Base-by-base conservation (phyloP, 2,888 invertebrate genomes). In the Bibio marci region DNA sequence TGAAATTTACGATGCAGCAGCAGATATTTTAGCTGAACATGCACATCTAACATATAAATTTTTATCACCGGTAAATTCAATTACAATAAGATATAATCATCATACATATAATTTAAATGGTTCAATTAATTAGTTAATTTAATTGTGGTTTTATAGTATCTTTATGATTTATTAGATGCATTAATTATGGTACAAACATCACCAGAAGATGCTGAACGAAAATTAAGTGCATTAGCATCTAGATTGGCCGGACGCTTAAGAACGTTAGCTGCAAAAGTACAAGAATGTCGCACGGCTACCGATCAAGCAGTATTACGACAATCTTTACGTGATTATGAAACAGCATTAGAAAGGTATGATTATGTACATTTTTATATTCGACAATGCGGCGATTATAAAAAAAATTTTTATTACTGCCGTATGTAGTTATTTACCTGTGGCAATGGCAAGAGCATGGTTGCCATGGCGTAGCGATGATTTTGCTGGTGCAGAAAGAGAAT, bases 371-470 rank as follows among this genome's bases (percentile, higher is more conserved):
- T 8, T 13, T n/a, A 38, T 19, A 14, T 30, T 19, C 6, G 4
- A 26, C 13, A n/a, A n/a, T n/a, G n/a, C n/a, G n/a, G n/a, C 6
- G 10, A 37, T 28, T 28, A 17, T 12, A 13, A 14, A 13, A 4
- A 18, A 7, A 17, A n/a, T 30, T 40, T 35, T 31, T 40, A 55
- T 38, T 53, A 53, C 38, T 53, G 52, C 43, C 26, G 12, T 17
- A 47, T 43, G 41, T 47, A 76, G 90, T 49, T 97, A 94, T 54
- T 80, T 98, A 44, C 97, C 98, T 0, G 91, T 95, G 2, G 70
- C 97, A n/a, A 97, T 99, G 97, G 91, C 94, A 1, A 91, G 98
- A 61, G 95, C 97, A 2, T 95, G 94, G 69, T 90, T 98, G 47
- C 92, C 90, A 55, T 98, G 98, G 97, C 91, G 97, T 47, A 72